Evolutionary conservation across 2,888 invertebrate species (phyloP), one percentile per base, ranked within the genome.

Genomic region (Ceraclea dissimilis): DNA sequence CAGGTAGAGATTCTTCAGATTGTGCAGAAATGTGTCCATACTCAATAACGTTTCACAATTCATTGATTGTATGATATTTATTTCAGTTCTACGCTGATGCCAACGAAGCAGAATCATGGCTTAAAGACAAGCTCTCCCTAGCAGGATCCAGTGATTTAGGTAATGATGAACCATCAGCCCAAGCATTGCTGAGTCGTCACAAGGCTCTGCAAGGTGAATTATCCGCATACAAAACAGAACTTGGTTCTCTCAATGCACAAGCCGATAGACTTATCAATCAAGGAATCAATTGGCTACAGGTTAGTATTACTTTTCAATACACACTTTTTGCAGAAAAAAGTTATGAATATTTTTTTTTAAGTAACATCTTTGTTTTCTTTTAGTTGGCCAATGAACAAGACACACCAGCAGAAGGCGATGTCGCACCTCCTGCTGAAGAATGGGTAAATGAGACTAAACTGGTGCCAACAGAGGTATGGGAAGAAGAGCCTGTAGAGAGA

Each of bases 61-160:
- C 4, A 26, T 26, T 26, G 26, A 6, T 26, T 26, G 26, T 26
- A 26, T 26, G 26, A 26, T 26, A 4, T 56, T 51, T 21, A 52
- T 55, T 64, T 18, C 69, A 86, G 82, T 96, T 95, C 76, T 94
- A 95, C 71, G 90, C 94, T 1, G 98, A 98, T 72, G 95, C 96
- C 0, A 96, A 98, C 73, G 98, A 98, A 68, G 91, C 94, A 0
- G 97, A 98, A 66, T 95, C 95, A 0, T 98, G 96, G 95, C 84
- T 97, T 75, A 90, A 92, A 64, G 98, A 98, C 71, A 95, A 94
- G 73, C 88, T 93, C 73, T 89, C 95, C 0, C 79, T 99, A 39
- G 91, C 95, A 13, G 83, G 86, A 11, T 92, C 93, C 0, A 83
- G 83, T 51, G 98, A 99, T 76, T 90, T 88, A 67, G 98, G 98